These are phyloP conservation scores for Takifugu bimaculatus DNA, from an alignment of 2,113 vertebrate species.

Conservation along the genomic window DNA sequence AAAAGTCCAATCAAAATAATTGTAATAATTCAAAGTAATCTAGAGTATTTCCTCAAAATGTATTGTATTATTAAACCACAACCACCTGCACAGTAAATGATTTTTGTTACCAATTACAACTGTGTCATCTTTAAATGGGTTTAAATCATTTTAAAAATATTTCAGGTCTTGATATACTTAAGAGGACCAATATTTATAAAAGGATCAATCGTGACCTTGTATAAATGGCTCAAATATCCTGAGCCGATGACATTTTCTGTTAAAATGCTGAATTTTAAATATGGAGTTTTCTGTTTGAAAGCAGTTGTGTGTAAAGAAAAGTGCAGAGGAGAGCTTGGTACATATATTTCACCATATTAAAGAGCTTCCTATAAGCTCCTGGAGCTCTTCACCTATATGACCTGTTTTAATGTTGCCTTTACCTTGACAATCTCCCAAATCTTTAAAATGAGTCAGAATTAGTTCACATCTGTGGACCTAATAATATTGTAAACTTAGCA, in stretches of 20 bases:
- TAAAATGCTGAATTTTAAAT: constrained; percentile 8
- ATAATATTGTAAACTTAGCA: background rate
- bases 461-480: background rate
- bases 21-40: constrained; percentile 27
- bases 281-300: constrained; percentile 7
- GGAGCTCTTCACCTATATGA: background rate
- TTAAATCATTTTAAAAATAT: no score
- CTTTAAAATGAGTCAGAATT: background rate
- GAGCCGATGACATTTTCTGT: background rate
- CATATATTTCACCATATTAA: constrained; percentile 10
- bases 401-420: no score
- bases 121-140: constrained; percentile 31
- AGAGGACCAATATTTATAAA: no score
- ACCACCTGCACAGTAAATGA: constrained; percentile 54
- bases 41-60: constrained; percentile 58
- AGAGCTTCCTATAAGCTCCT: background rate
- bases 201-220: background rate
- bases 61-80: constrained; percentile 68
- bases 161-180: no score
- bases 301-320: constrained; percentile 12
- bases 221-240: constrained; percentile 14
- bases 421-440: no score
- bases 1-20: constrained; percentile 60
- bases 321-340: background rate
- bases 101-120: constrained; percentile 23